Base-by-base conservation (phyloP, 2,888 invertebrate genomes). In the Morpho deidamia region DNA sequence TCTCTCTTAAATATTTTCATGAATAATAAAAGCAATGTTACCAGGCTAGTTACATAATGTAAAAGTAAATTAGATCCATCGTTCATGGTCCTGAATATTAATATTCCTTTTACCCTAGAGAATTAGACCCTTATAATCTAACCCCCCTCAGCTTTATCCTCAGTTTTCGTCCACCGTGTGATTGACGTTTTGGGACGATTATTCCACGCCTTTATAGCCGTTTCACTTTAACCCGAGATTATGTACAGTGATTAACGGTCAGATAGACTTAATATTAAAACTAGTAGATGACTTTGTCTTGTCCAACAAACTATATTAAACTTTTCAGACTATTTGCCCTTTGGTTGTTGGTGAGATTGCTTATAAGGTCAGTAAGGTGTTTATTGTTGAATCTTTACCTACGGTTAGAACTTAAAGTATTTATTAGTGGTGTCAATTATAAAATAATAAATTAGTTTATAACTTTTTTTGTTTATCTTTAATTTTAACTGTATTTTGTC, bases 121-220 rank as follows among this genome's bases (percentile, higher is more conserved):
- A 79, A 79, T 80, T 74, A 74, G 81, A 84, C 86, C 86, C 79
- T 83, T 82, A 85, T 86, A 87, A 87, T 86, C 86, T 84, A 71
- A 80, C 85, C 85, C 83, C 81, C 83, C 81, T 77, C 81, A 78
- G 81, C 80, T 76, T 76, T 75, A 79, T 78, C 76, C 79, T 71
- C 73, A 73, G 72, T 67, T 68, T 67, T 71, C 69, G 73, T 56
- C 51, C 56, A 78, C 78, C 71, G 72, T 76, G 81, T 83, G 86
- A 86, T 84, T 86, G 85, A 84, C 85, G 76, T 83, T 76, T 78
- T 72, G 64, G 67, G 71, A 58, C 74, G 77, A 77, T 78, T 80
- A 81, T 80, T 78, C 54, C 41, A 53, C 48, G 53, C 53, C 49
- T 49, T 55, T 52, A 45, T 44, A 32, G 51, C 51, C 54, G 53